Conservation (phyloP, 2,888 invertebrate genomes). For the Eustalomyia histrio region DNA sequence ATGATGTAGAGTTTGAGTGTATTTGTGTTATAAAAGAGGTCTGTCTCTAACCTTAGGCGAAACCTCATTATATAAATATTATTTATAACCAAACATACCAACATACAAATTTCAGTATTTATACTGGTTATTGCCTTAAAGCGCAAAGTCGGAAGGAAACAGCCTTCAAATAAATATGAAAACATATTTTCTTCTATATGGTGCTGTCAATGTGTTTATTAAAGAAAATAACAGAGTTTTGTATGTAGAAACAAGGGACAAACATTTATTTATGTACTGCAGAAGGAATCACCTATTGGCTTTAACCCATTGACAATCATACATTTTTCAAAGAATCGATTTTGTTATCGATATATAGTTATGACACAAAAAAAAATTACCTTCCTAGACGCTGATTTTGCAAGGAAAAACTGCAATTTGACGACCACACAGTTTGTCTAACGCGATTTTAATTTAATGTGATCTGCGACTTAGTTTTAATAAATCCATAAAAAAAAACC, state of each 20-base stretch:
- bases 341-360: too few species aligned
- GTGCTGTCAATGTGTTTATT: slow-evolving; percentile 34
- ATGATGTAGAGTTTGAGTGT: background rate
- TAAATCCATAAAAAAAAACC: too few species aligned
- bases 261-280: background rate
- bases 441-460: too few species aligned
- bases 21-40: background rate
- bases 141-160: slow-evolving; percentile 56
- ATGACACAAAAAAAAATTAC: too few species aligned
- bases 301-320: too few species aligned
- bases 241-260: background rate
- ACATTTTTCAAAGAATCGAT: too few species aligned
- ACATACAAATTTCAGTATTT: slow-evolving; percentile 15
- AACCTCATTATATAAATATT: slow-evolving; percentile 58
- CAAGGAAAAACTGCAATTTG: too few species aligned
- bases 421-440: too few species aligned
- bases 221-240: slow-evolving; percentile 21
- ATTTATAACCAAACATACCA: slow-evolving; percentile 31
- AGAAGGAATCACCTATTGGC: too few species aligned
- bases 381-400: too few species aligned
- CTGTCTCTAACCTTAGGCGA: slow-evolving; percentile 18
- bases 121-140: slow-evolving; percentile 44
- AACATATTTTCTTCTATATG: slow-evolving; percentile 24
- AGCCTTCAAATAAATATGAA: slow-evolving; percentile 54
- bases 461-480: too few species aligned